Conservation (phyloP, 2,113 vertebrate species). For the Orientallactaga bullata region DNA sequence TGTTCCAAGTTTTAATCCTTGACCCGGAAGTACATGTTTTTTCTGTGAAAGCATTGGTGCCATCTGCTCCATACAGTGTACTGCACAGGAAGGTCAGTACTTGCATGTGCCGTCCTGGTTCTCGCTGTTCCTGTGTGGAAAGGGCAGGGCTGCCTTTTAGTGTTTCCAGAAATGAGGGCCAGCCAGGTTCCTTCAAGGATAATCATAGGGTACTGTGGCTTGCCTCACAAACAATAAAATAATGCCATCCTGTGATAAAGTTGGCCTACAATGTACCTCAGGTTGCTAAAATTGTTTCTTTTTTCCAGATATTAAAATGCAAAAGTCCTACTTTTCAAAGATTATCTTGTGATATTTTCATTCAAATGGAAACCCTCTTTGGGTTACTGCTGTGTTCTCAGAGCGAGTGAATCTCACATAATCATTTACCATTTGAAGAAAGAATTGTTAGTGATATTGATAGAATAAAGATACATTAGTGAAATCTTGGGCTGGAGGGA, state of each 20-base stretch:
- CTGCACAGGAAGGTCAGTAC: not conserved
- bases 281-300: not conserved
- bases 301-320: not conserved
- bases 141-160: not conserved
- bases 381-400: not conserved
- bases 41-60: not conserved
- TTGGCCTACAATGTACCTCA: not conserved
- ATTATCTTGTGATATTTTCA: not conserved
- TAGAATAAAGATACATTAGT: not conserved
- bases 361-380: not conserved
- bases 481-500: not conserved
- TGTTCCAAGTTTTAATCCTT: not conserved
- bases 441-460: not conserved
- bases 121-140: not conserved
- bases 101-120: not conserved
- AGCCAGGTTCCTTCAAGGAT: not conserved
- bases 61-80: not conserved
- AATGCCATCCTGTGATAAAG: not conserved
- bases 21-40: not conserved
- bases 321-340: too few relatives aligned
- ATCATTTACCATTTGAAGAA: not conserved
- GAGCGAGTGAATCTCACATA: not conserved
- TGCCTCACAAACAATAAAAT: not conserved
- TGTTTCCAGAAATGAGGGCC: not conserved
- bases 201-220: not conserved